A percentile compares a stretch with the other conserved stretches of the same genome.
Evolutionary conservation across 2,888 invertebrate genomes (phyloP).

Genomic region (Xanthia icteritia): DNA sequence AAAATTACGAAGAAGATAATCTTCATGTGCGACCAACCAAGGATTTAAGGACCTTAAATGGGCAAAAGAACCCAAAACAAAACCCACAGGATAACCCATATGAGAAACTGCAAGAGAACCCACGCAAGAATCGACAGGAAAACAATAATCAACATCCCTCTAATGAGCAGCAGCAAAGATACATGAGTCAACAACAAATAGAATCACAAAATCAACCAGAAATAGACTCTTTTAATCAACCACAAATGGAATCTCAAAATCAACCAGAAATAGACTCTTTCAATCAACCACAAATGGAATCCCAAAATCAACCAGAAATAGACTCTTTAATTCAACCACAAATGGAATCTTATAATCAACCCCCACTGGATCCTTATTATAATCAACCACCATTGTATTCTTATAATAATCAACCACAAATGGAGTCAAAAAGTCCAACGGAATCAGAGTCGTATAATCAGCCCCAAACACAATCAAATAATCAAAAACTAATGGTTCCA

Average conservation of each 20-base stretch:
- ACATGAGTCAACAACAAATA: constrained; percentile 15
- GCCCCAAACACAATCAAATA: constrained; percentile 9
- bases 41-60: constrained; percentile 8
- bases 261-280: not conserved
- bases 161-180: constrained; percentile 7
- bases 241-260: constrained; percentile 9
- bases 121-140: not conserved
- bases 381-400: constrained; percentile 13
- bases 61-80: not conserved
- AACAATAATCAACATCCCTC: not conserved
- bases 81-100: not conserved
- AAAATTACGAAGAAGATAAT: constrained; percentile 18
- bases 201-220: constrained; percentile 18
- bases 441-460: constrained; percentile 3
- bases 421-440: not conserved
- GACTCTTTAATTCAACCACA: constrained; percentile 24
- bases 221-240: constrained; percentile 19
- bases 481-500: not conserved
- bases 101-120: not conserved
- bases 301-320: constrained; percentile 22
- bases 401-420: constrained; percentile 22
- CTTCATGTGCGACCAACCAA: constrained; percentile 29
- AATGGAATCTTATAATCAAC: constrained; percentile 21
- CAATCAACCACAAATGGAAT: constrained; percentile 30
- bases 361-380: constrained; percentile 20